Conservation (phyloP, 2,797 vertebrate species). For the Cheirogaleus major region DNA sequence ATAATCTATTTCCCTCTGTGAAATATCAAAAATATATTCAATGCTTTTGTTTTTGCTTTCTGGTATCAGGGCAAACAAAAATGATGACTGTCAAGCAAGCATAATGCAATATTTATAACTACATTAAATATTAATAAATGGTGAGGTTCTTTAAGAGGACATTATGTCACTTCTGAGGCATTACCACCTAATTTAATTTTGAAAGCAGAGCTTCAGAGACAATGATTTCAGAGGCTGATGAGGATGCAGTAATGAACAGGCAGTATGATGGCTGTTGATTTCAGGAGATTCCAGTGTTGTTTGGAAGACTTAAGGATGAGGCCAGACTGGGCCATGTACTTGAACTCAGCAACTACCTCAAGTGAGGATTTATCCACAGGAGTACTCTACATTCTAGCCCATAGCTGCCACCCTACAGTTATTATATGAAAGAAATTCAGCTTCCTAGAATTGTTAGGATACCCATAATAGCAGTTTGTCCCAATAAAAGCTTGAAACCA, state of each 20-base stretch:
- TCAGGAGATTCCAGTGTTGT: background rate
- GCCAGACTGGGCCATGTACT: background rate
- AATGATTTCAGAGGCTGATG: background rate
- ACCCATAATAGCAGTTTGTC: background rate
- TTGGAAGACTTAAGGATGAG: constrained; percentile 1
- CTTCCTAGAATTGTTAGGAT: background rate
- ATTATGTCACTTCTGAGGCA: background rate
- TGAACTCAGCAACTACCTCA: constrained; percentile 27
- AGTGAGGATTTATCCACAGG: constrained; percentile 16
- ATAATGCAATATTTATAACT: background rate
- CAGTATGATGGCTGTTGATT: background rate
- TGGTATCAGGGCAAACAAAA: background rate
- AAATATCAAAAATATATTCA: background rate
- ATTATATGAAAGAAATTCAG: background rate
- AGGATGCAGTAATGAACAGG: background rate
- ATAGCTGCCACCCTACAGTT: background rate
- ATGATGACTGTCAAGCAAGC: background rate
- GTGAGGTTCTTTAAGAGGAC: background rate
- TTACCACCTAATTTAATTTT: background rate
- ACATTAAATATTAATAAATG: background rate
- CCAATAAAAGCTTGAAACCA: background rate
- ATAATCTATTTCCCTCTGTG: background rate
- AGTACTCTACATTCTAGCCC: background rate
- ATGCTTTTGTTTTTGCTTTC: background rate
- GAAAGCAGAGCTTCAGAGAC: background rate